Base-by-base conservation (phyloP, 2,888 invertebrate species). In the Plutella xylostella region DNA sequence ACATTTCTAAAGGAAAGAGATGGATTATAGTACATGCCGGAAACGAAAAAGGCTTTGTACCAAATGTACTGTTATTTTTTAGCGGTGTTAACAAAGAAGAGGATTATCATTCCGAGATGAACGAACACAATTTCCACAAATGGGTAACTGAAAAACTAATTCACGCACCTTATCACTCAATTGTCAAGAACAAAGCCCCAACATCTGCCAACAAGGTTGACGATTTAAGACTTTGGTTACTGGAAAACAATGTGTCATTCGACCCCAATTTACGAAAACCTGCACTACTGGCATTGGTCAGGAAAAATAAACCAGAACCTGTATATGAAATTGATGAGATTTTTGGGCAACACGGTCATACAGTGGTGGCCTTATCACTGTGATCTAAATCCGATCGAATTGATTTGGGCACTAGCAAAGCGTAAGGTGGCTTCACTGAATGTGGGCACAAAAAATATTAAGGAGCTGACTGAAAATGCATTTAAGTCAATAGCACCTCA, bases 91-190 rank as follows among this genome's bases (percentile, higher is more conserved):
- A 42, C 18, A 35, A 46, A 42, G 17, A 30, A 15, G 35, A 33
- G 20, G 41, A 28, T 18, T 38, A 44, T 12, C 42, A 45, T 35
- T 42, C 41, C 2, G 42, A 42, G 12, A 38, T 46, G 46, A 42
- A 46, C 21, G 5, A 4, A 2, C 21, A 39, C 15, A 39, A 39
- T 21, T 45, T 42, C 17, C n/a, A 4, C 4, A 45, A 45, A 45
- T 40, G 45, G 35, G 41, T 41, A 9, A 45, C 11, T 11, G 45
- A 46, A 30, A 46, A 46, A 17, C 30, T 46, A 3, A 33, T 42
- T 12, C 38, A 34, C 14, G 42, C 37, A 5, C 46, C 37, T 11
- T 42, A 42, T 18, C 42, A 46, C 15, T 30, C 20, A 7, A 21
- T 46, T 5, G 20, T 46, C 2, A 37, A 34, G 15, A 42, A 35